A percentile compares a stretch with the other conserved stretches of the same genome.
phyloP scores from a whole-genome alignment of 2,888 invertebrate genomes.

The Diaprepes abbreviatus region DNA sequence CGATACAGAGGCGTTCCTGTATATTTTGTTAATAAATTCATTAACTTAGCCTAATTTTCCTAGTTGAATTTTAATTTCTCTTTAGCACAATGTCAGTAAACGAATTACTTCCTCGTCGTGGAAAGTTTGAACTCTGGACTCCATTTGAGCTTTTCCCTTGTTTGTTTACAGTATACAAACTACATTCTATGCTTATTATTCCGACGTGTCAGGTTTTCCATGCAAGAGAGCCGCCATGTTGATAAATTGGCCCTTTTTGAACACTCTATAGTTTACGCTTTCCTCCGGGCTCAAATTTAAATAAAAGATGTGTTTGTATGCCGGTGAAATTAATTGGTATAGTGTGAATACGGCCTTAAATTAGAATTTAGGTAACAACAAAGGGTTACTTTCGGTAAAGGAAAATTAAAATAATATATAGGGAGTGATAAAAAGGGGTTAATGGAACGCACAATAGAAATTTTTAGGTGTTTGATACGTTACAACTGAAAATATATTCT shows the following conservation, averaged over 20 bases:
- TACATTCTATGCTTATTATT: slow-evolving; percentile 20
- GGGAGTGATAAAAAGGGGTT: no score
- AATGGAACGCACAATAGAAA: no score
- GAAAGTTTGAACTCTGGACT: no score
- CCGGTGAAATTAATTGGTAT: slow-evolving; percentile 27
- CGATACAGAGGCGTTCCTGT: no score
- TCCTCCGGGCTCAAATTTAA: slow-evolving; percentile 14
- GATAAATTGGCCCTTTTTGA: slow-evolving; percentile 40
- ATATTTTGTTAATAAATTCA: no score
- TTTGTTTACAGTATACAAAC: slow-evolving; percentile 37
- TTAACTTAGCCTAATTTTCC: no score
- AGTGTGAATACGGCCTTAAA: slow-evolving; percentile 23
- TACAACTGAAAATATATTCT: no score
- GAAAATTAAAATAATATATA: neutral
- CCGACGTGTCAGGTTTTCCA: slow-evolving; percentile 26
- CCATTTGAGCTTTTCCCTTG: no score
- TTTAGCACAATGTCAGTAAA: no score
- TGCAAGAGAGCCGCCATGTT: slow-evolving; percentile 30
- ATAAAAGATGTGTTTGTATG: slow-evolving; percentile 27
- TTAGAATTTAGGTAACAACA: slow-evolving; percentile 9
- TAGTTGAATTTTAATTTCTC: no score
- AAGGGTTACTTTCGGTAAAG: slow-evolving; percentile 11
- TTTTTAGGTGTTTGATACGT: no score
- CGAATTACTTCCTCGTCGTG: no score
- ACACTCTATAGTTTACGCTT: slow-evolving; percentile 27